These are phyloP conservation scores for Drosophila eugracilis DNA, from an alignment of 1,140 invertebrate species.

Conservation along the genomic window DNA sequence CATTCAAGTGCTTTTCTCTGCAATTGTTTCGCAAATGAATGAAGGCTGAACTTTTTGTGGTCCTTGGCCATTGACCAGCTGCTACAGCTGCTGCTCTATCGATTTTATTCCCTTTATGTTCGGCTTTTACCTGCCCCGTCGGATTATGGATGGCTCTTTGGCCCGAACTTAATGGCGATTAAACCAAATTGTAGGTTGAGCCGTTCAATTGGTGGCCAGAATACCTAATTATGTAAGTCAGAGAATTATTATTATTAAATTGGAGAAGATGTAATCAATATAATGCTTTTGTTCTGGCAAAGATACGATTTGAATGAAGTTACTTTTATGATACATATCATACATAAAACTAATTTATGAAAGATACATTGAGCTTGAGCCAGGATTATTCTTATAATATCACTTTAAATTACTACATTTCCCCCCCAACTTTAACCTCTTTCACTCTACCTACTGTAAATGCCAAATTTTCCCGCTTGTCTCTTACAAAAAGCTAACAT, in stretches of 20 bases:
- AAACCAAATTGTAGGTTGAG: not conserved
- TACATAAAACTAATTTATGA: too few relatives aligned
- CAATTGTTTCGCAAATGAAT: slow-evolving; percentile 48
- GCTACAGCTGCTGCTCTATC: slow-evolving; percentile 31
- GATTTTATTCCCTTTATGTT: slow-evolving; percentile 37
- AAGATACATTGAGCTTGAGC: too few relatives aligned
- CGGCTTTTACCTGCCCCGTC: slow-evolving; percentile 19
- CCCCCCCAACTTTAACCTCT: too few relatives aligned
- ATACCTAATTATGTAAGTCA: slow-evolving; percentile 4
- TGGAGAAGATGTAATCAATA: too few relatives aligned
- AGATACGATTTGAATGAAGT: too few relatives aligned
- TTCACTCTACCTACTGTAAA: not conserved
- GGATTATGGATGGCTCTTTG: slow-evolving; percentile 25
- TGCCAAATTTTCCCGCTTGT: not conserved
- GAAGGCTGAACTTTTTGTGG: slow-evolving; percentile 26
- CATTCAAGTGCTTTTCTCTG: slow-evolving; percentile 32
- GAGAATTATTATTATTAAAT: not conserved
- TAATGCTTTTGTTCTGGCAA: too few relatives aligned
- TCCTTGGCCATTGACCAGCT: slow-evolving; percentile 27
- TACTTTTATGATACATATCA: too few relatives aligned
- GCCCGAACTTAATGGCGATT: slow-evolving; percentile 29
- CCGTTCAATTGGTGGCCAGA: slow-evolving; percentile 1
- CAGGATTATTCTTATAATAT: too few relatives aligned
- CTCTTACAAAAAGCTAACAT: slow-evolving; percentile 26
- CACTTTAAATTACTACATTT: not conserved